A percentile compares a stretch with the other conserved stretches of the same genome.
Conservation (phyloP, 2,113 vertebrate genomes). For the Erpornis zantholeuca region DNA sequence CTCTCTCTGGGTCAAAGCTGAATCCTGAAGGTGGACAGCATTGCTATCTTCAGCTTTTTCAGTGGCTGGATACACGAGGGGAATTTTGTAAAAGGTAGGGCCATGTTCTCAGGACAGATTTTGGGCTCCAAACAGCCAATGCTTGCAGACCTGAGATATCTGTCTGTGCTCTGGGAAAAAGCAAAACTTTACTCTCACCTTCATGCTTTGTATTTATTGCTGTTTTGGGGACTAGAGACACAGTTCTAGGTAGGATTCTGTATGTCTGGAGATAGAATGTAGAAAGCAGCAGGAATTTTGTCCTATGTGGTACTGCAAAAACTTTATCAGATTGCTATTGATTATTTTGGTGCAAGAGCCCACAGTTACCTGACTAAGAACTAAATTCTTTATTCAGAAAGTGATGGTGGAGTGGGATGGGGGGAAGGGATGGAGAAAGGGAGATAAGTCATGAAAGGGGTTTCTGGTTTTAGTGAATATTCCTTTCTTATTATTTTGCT, state of each 20-base stretch:
- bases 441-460: neutral
- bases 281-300: neutral
- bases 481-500: neutral
- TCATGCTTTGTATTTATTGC: neutral
- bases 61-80: neutral
- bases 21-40: neutral
- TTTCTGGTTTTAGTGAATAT: neutral
- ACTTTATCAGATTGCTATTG: neutral
- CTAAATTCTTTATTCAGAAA: neutral
- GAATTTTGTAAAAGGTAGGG: neutral
- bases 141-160: neutral
- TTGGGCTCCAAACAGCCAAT: neutral
- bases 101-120: neutral
- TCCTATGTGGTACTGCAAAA: neutral
- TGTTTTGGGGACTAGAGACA: neutral
- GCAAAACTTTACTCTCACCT: neutral
- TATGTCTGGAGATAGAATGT: neutral
- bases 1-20: neutral
- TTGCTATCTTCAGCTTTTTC: neutral
- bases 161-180: neutral
- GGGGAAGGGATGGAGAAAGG: rapidly evolving
- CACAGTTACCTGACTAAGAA: neutral
- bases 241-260: neutral
- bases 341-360: neutral
- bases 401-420: neutral